phyloP scores from a whole-genome alignment of 1,140 invertebrate genomes.

The Phymorhynchus buccinoides region DNA sequence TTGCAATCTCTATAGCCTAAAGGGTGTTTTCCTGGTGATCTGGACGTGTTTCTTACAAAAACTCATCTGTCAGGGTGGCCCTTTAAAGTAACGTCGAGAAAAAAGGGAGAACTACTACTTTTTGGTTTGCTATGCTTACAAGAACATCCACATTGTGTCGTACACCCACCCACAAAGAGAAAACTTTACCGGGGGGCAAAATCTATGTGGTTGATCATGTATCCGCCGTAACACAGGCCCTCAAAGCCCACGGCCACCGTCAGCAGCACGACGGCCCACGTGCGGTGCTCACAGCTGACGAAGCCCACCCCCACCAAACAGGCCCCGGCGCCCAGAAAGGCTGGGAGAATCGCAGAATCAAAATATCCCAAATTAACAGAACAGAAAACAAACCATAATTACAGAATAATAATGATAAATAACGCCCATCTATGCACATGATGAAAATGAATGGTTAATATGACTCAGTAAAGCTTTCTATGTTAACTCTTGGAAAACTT shows the following conservation, averaged over 20 bases:
- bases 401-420: conserved; percentile 8
- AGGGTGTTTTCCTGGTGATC: too few relatives aligned
- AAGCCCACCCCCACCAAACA: conserved; percentile 57
- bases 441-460: neutral
- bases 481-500: too few relatives aligned
- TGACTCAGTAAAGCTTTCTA: neutral
- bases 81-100: too few relatives aligned
- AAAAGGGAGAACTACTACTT: too few relatives aligned
- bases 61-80: too few relatives aligned
- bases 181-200: conserved; percentile 81
- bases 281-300: conserved; percentile 54
- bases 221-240: conserved; percentile 77
- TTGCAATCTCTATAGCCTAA: too few relatives aligned
- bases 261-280: conserved; percentile 57
- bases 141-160: too few relatives aligned
- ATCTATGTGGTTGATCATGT: conserved; percentile 88
- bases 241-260: conserved; percentile 61
- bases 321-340: conserved; percentile 30
- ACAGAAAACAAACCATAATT: neutral
- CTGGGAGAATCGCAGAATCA: too few relatives aligned
- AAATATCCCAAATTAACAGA: too few relatives aligned
- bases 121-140: too few relatives aligned
- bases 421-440: neutral
- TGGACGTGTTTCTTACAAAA: too few relatives aligned
- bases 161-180: neutral